These are phyloP conservation scores for Tetraodon nigroviridis DNA, from an alignment of 2,113 vertebrate genomes.

Conservation along the genomic window DNA sequence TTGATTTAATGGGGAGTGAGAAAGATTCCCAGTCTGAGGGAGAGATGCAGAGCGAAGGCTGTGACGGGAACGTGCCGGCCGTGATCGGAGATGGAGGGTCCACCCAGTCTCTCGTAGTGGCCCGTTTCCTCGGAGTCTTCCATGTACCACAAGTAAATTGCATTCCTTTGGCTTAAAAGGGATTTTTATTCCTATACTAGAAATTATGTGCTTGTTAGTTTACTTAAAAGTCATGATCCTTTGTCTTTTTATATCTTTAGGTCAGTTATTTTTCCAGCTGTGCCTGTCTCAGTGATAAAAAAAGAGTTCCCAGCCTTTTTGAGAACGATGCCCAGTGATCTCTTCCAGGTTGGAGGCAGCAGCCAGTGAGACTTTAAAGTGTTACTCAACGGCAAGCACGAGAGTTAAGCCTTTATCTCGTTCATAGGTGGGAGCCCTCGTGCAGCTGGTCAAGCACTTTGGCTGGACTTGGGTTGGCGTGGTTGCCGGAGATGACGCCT, in stretches of 20 bases:
- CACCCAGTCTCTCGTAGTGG: slow-evolving; percentile 76
- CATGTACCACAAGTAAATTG: slow-evolving; percentile 72
- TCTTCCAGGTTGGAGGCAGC: slow-evolving; percentile 68
- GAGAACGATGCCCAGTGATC: slow-evolving; percentile 78
- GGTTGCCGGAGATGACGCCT: slow-evolving; percentile 76
- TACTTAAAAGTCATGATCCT: background rate
- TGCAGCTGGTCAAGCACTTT: slow-evolving; percentile 75
- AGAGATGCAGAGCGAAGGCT: slow-evolving; percentile 24
- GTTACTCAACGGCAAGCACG: too few species aligned
- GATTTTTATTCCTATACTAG: too few species aligned
- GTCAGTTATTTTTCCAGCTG: slow-evolving; percentile 80
- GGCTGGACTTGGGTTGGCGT: slow-evolving; percentile 79
- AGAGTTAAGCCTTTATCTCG: background rate
- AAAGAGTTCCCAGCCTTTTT: slow-evolving; percentile 74
- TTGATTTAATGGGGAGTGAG: slow-evolving; percentile 64
- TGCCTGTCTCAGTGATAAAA: slow-evolving; percentile 77
- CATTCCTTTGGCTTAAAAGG: background rate
- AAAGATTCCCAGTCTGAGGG: slow-evolving; percentile 1
- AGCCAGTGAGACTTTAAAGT: background rate
- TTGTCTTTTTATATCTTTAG: slow-evolving; percentile 45
- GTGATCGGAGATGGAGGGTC: slow-evolving; percentile 79
- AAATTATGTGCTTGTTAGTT: background rate
- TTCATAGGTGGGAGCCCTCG: slow-evolving; percentile 68
- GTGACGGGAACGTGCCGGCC: slow-evolving; percentile 52
- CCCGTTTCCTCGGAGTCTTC: slow-evolving; percentile 73